A percentile compares a stretch with the other conserved stretches of the same genome.
These are phyloP conservation scores for Lophotriccus pileatus DNA, from an alignment of 2,797 vertebrate species.

Conservation along the genomic window DNA sequence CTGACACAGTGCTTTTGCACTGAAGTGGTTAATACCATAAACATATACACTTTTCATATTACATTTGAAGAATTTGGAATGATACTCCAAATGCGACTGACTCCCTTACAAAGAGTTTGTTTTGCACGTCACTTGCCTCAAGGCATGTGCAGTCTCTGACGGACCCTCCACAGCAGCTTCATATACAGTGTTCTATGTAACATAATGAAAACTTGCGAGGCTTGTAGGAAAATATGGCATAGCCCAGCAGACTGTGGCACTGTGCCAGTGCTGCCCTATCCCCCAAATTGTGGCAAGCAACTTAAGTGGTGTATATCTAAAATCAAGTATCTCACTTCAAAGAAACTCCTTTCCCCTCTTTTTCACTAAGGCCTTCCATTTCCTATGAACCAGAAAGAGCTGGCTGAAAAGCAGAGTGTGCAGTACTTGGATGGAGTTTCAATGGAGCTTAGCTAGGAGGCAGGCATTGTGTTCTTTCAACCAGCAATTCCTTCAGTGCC, in stretches of 20 bases:
- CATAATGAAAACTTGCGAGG: neutral
- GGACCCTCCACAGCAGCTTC: neutral
- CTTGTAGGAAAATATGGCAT: accelerated
- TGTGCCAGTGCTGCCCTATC: neutral
- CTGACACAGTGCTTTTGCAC: neutral
- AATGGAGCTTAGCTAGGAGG: neutral
- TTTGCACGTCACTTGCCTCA: neutral
- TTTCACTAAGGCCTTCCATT: neutral
- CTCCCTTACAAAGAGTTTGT: neutral
- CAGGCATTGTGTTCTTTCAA: neutral
- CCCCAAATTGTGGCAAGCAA: accelerated
- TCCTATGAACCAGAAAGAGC: neutral
- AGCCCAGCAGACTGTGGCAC: neutral
- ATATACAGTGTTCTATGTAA: neutral
- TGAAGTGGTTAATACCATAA: neutral
- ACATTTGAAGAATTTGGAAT: neutral
- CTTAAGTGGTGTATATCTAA: neutral
- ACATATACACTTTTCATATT: neutral
- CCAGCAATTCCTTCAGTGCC: neutral
- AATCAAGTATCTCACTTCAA: neutral
- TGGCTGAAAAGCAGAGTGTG: neutral
- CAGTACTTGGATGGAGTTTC: neutral
- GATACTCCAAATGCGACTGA: neutral
- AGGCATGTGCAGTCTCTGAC: neutral
- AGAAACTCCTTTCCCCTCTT: neutral